phyloP scores from a whole-genome alignment of 2,113 vertebrate species.

The Muntiacus muntjak region DNA sequence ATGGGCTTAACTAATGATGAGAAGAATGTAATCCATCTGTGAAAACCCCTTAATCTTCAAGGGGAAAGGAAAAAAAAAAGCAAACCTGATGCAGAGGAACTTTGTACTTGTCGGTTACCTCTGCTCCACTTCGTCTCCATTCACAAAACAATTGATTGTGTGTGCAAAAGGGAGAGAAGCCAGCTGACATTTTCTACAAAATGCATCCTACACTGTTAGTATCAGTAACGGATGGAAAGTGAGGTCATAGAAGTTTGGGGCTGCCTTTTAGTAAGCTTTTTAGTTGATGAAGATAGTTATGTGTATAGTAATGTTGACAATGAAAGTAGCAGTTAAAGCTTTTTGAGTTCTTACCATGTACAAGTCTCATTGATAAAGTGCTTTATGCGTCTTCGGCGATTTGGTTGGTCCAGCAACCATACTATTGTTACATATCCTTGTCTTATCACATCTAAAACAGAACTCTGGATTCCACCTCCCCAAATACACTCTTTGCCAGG shows the following conservation, averaged over 20 bases:
- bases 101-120: background rate
- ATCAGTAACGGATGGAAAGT: too few species aligned
- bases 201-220: background rate
- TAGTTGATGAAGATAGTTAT: background rate
- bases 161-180: background rate
- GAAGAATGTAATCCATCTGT: slow-evolving; percentile 5
- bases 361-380: background rate
- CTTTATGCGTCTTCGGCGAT: background rate
- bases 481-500: background rate
- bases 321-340: background rate
- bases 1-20: slow-evolving; percentile 19
- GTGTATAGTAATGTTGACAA: background rate
- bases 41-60: background rate
- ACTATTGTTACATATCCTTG: background rate
- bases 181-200: background rate
- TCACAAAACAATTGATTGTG: background rate
- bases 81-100: background rate
- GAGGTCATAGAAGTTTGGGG: background rate
- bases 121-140: background rate
- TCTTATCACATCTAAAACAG: background rate
- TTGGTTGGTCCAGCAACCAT: background rate
- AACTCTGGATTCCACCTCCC: background rate
- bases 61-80: background rate
- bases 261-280: background rate
- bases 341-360: background rate